Conservation (phyloP, 2,888 invertebrate genomes). For the Acrobasis suavella region DNA sequence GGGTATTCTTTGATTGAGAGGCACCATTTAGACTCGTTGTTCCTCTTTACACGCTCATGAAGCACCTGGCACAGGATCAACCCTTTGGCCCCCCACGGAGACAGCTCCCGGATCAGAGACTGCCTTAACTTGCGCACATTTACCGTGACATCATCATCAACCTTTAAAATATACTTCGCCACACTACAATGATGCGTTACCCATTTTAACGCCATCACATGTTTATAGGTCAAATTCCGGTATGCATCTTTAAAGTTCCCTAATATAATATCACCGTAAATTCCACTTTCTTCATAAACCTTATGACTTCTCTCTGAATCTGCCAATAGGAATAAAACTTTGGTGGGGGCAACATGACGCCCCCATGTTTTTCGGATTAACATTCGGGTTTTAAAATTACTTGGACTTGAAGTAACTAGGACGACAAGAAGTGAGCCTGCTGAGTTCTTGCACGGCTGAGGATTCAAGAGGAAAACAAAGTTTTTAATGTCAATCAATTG, state of each 20-base stretch:
- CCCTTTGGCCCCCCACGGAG: slow-evolving; percentile 83
- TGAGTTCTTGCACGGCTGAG: slow-evolving; percentile 74
- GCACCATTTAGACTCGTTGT: too few species aligned
- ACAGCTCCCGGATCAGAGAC: slow-evolving; percentile 81
- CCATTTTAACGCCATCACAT: slow-evolving; percentile 92
- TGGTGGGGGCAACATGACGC: slow-evolving; percentile 72
- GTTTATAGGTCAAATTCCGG: slow-evolving; percentile 92
- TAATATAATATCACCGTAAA: slow-evolving; percentile 87
- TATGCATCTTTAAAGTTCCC: slow-evolving; percentile 90
- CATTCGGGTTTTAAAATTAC: slow-evolving; percentile 84
- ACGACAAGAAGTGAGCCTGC: slow-evolving; percentile 82
- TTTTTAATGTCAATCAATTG: slow-evolving; percentile 82
- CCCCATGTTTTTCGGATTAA: slow-evolving; percentile 90
- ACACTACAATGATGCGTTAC: slow-evolving; percentile 86
- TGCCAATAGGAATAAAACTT: slow-evolving; percentile 87
- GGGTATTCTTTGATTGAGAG: too few species aligned
- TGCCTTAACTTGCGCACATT: slow-evolving; percentile 84
- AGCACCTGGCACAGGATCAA: slow-evolving; percentile 85
- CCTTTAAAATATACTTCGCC: slow-evolving; percentile 86
- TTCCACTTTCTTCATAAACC: slow-evolving; percentile 80
- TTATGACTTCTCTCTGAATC: slow-evolving; percentile 61
- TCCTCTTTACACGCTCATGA: slow-evolving; percentile 80
- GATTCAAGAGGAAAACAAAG: slow-evolving; percentile 84
- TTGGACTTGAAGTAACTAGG: slow-evolving; percentile 86
- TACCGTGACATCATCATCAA: slow-evolving; percentile 90